phyloP scores from a whole-genome alignment of 1,140 invertebrate species.

The Pachyrhynchus sulphureomaculatus region DNA sequence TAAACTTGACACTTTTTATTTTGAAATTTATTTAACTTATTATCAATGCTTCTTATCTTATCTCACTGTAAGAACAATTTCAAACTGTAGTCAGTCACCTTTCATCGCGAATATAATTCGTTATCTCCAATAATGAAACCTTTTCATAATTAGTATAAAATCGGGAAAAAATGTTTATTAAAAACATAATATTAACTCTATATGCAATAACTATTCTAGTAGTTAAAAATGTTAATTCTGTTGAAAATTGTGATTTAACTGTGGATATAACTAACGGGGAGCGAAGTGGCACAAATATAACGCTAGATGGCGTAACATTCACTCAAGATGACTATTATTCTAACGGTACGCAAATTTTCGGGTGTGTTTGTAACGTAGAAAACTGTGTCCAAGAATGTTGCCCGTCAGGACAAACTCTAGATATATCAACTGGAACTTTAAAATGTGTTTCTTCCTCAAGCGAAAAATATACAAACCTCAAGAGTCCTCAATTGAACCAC shows the following conservation, averaged over 20 bases:
- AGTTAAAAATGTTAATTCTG: not conserved
- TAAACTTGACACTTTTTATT: too few relatives aligned
- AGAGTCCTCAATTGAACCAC: not conserved
- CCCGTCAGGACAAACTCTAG: constrained; percentile 9
- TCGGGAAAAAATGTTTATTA: too few relatives aligned
- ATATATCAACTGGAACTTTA: not conserved
- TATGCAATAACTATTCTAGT: not conserved
- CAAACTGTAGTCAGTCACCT: too few relatives aligned
- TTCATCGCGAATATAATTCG: not conserved
- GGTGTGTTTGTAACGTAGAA: constrained; percentile 32
- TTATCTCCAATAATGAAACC: too few relatives aligned
- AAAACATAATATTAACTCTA: too few relatives aligned
- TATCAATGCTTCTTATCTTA: not conserved
- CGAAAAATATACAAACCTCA: not conserved
- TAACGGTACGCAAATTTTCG: constrained; percentile 12
- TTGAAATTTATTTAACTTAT: not conserved
- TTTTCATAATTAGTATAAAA: too few relatives aligned
- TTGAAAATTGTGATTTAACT: constrained; percentile 11
- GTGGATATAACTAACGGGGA: constrained; percentile 29
- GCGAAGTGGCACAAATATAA: constrained; percentile 19
- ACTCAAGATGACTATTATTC: constrained; percentile 24
- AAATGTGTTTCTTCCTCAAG: not conserved
- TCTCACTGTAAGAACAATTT: not conserved
- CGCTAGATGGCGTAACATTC: constrained; percentile 18
- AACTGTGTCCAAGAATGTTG: constrained; percentile 36